These are phyloP conservation scores for Autographa gamma DNA, from an alignment of 2,888 invertebrate species.

Conservation along the genomic window DNA sequence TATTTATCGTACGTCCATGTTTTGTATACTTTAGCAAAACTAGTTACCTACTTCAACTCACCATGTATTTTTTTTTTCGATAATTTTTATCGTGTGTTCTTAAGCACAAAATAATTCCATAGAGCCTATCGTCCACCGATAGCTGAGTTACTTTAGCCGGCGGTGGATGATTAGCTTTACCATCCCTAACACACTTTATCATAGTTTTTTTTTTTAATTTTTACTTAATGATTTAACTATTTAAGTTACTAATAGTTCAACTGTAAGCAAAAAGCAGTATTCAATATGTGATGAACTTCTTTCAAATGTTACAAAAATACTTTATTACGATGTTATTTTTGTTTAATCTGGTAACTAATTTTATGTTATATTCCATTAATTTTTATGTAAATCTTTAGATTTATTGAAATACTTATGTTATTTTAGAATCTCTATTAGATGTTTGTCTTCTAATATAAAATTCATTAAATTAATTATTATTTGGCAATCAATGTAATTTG, in stretches of 20 bases:
- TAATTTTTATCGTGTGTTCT: not conserved
- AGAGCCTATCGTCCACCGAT: not conserved
- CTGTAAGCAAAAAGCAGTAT: constrained; percentile 60
- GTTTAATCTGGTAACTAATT: constrained; percentile 22
- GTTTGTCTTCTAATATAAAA: constrained; percentile 13
- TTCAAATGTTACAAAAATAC: constrained; percentile 51
- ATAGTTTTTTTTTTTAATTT: constrained; percentile 13
- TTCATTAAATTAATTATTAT: constrained; percentile 27
- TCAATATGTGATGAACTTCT: constrained; percentile 61
- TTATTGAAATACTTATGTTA: constrained; percentile 15
- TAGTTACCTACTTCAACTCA: not conserved
- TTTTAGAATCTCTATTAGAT: constrained; percentile 54
- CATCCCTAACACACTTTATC: constrained; percentile 16
- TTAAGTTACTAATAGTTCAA: constrained; percentile 55
- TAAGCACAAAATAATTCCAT: constrained; percentile 49
- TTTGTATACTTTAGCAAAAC: not conserved
- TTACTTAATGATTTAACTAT: constrained; percentile 26
- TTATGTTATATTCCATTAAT: constrained; percentile 31
- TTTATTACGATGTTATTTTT: constrained; percentile 59
- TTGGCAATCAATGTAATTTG: constrained; percentile 56
- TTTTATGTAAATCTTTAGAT: constrained; percentile 25
- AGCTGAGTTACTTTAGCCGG: too few relatives aligned
- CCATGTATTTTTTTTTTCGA: not conserved
- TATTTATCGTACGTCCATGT: not conserved
- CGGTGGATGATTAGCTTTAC: not conserved